phyloP scores from a whole-genome alignment of 2,888 invertebrate genomes.

The Colostygia pectinataria region DNA sequence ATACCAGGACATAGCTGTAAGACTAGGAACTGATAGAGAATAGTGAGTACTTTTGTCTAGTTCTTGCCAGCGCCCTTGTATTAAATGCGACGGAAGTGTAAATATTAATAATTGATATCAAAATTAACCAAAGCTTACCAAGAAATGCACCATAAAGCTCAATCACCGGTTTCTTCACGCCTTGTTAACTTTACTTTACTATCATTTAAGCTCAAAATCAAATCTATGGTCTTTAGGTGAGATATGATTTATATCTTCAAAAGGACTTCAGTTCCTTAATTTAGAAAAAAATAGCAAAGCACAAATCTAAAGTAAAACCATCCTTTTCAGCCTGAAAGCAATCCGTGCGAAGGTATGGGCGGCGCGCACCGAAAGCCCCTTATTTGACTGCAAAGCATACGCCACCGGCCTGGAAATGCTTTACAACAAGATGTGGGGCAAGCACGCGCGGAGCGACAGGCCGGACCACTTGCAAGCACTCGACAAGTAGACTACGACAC shows the following conservation, averaged over 20 bases:
- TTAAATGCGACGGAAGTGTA: too few relatives aligned
- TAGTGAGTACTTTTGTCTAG: conserved; percentile 87
- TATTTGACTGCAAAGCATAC: conserved; percentile 97
- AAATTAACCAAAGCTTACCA: too few relatives aligned
- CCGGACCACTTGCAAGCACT: conserved; percentile 89
- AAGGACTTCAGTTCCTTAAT: too few relatives aligned
- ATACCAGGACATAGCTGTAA: conserved; percentile 97
- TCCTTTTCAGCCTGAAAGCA: conserved; percentile 88
- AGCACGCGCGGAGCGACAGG: conserved; percentile 89
- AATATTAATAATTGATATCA: too few relatives aligned
- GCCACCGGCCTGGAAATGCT: conserved; percentile 95
- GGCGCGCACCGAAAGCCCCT: conserved; percentile 93
- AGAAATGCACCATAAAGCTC: too few relatives aligned
- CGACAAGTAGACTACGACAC: conserved; percentile 61
- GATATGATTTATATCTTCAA: too few relatives aligned
- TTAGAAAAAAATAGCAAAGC: too few relatives aligned
- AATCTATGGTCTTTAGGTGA: too few relatives aligned
- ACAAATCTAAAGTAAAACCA: not conserved
- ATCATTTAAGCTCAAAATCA: too few relatives aligned
- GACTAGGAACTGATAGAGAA: conserved; percentile 96
- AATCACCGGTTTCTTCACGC: too few relatives aligned
- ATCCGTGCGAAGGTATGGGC: conserved; percentile 98
- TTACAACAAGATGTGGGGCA: conserved; percentile 95
- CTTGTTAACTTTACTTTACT: too few relatives aligned
- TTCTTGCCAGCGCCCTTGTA: not conserved